Conservation (phyloP, 2,888 invertebrate species). For the Sinelater perroti region DNA sequence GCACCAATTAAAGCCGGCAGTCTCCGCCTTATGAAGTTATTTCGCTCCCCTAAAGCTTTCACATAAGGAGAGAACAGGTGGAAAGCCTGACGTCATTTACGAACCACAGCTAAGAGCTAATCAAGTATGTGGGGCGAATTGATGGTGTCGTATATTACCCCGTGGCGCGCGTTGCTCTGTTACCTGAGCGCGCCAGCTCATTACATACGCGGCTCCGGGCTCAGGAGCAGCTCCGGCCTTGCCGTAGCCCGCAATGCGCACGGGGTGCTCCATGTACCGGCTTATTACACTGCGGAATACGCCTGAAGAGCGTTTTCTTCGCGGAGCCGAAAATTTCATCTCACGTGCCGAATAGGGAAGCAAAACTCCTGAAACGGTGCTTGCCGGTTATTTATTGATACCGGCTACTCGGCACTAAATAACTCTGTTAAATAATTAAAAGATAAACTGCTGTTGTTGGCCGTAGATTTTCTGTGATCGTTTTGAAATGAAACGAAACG, state of each 20-base stretch:
- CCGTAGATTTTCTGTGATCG: too few species aligned
- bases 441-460: too few species aligned
- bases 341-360: constrained; percentile 13
- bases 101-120: constrained; percentile 35
- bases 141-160: constrained; percentile 31
- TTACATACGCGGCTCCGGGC: constrained; percentile 25
- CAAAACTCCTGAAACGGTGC: neutral
- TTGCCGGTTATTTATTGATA: neutral
- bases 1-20: constrained; percentile 17
- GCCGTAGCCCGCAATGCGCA: constrained; percentile 32
- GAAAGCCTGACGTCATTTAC: constrained; percentile 27
- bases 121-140: constrained; percentile 34
- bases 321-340: constrained; percentile 8
- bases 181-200: constrained; percentile 29
- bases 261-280: constrained; percentile 26
- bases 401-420: too few species aligned
- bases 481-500: too few species aligned
- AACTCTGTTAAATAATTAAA: too few species aligned
- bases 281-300: constrained; percentile 28
- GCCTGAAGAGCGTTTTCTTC: constrained; percentile 21
- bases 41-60: constrained; percentile 21
- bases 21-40: constrained; percentile 23
- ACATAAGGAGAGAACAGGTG: constrained; percentile 26
- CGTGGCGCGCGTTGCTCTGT: constrained; percentile 28
- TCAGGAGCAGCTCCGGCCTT: constrained; percentile 12